Evolutionary conservation across 2,797 vertebrate species (phyloP), one percentile per base, ranked within the genome.

Genomic region (Coendou prehensilis): DNA sequence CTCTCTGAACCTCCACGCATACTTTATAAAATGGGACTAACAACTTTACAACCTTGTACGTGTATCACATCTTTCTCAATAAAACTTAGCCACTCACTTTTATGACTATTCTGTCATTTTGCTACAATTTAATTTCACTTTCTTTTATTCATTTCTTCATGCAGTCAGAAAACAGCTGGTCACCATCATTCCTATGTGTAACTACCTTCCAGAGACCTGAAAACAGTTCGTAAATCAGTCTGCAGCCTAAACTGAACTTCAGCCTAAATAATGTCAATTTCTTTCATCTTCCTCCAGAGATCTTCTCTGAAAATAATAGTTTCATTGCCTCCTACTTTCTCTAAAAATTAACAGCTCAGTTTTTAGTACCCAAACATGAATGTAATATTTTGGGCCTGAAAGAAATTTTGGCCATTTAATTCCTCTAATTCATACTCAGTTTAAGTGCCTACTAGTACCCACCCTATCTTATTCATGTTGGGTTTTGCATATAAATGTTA

Each of bases 211-310:
- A 76, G 56, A 84, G 57, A 93, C 87, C 88, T 91, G 89, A 86
- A 84, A 95, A 92, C 95, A 89, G 91, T 96, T 97, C 79, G 95
- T 93, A 96, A 95, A 86, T 95, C 93, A 91, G 69, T 95, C 88
- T 91, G 67, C 59, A 87, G 59, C 57, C 94, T 96, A 86, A 79
- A 61, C 88, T 80, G 28, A 94, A 84, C 93, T 94, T 96, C 37
- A 96, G 80, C 80, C 63, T 97, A 95, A 96, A 61, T 69, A 67
- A 79, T 87, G 89, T 78, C 57, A 37, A 11, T 90, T 80, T 85
- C 86, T 92, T 88, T 93, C 63, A 76, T 92, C 91, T 94, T 96
- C 63, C 47, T 88, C 69, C n/a, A 33, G 79, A 94, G 20, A 85
- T 88, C 54, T 41, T 94, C 83, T 92, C 57, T 95, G 45, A 89